These are phyloP conservation scores for Drosophila falleni DNA, from an alignment of 2,888 invertebrate species.

Conservation along the genomic window DNA sequence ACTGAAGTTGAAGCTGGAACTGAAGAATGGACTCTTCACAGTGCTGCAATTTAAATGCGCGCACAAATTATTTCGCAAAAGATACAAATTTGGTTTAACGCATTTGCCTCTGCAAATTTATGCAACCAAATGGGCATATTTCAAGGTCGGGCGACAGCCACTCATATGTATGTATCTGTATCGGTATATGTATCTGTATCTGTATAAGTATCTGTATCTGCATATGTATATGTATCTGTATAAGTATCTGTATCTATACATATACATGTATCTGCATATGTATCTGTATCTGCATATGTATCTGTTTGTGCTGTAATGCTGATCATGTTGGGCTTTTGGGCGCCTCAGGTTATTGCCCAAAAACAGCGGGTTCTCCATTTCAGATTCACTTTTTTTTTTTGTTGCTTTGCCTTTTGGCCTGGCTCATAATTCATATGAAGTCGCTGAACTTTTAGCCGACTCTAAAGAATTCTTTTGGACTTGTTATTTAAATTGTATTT, in stretches of 20 bases:
- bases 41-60: slow-evolving; percentile 74
- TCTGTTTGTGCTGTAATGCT: slow-evolving; percentile 20
- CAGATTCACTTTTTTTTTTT: slow-evolving; percentile 81
- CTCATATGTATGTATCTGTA: slow-evolving; percentile 3
- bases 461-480: slow-evolving; percentile 49
- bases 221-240: neutral
- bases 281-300: neutral
- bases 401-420: slow-evolving; percentile 44
- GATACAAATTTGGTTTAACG: slow-evolving; percentile 43
- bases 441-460: slow-evolving; percentile 64
- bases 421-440: slow-evolving; percentile 71
- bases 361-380: slow-evolving; percentile 68
- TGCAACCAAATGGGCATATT: slow-evolving; percentile 77
- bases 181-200: too few relatives aligned
- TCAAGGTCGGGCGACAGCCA: slow-evolving; percentile 78
- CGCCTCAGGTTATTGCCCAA: slow-evolving; percentile 60
- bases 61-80: slow-evolving; percentile 64
- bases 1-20: neutral
- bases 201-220: neutral
- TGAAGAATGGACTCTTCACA: slow-evolving; percentile 6
- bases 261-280: neutral
- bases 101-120: slow-evolving; percentile 64
- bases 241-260: slow-evolving; percentile 6
- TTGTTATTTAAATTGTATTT: slow-evolving; percentile 43
- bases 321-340: slow-evolving; percentile 22